Evolutionary conservation across 2,113 vertebrate species (phyloP), one percentile per base, ranked within the genome.

Genomic region (Actenoides lindsayi): DNA sequence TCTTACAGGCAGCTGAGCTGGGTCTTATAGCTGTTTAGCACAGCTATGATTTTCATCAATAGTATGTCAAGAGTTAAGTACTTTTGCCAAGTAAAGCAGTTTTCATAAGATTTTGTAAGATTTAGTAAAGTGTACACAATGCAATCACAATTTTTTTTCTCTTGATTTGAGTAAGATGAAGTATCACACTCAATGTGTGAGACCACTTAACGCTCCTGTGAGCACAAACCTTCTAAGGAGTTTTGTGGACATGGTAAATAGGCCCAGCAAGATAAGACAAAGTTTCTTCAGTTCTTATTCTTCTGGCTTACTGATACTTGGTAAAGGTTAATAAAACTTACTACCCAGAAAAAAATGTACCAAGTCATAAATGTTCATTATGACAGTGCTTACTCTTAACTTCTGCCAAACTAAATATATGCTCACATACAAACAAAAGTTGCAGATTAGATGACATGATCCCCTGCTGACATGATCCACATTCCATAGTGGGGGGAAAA

Each of bases 341-440:
- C 11, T 71, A 89, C 31, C 13, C 50, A 73, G 37, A 71, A 62
- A 50, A 48, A 77, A 44, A 77, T 71, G 33, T 62, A 84, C 48
- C 19, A 42, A 82, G 74, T 83, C 39, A 57, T 87, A 62, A 91
- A 91, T 93, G 59, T 57, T 96, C 68, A 11, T 94, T 69, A 27
- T 54, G 41, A 73, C 67, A 68, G 15, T 2, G 0, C 42, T 75
- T 83, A 73, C 81, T 89, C 31, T 83, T 89, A 91, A 95, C 80
- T 91, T 76, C 57, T 93, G 87, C 89, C 91, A 95, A 87, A 54
- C 37, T 65, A 94, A 96, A 93, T 85, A 83, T 12, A 44, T 85
- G 37, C 78, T 96, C 31, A 17, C 28, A 39, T 82, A 50, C 10
- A 89, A 94, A 94, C 90, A 79, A 17, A 87, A 93, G 33, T 56